A percentile compares a stretch with the other conserved stretches of the same genome.
phyloP scores from a whole-genome alignment of 2,888 invertebrate species.

The Mesorhabditis sp. region DNA sequence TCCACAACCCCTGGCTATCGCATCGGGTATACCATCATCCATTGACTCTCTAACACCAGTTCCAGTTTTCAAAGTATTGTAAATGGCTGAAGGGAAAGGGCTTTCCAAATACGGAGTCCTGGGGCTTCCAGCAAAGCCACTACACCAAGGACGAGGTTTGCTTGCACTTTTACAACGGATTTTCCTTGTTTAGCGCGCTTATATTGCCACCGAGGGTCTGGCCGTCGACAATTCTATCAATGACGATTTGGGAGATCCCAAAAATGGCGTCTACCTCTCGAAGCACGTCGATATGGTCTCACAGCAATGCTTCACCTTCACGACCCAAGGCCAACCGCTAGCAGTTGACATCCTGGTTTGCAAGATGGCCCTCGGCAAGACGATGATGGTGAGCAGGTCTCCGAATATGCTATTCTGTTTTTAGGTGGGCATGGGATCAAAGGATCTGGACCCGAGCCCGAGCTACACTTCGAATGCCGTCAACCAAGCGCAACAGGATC shows the following conservation, averaged over 20 bases:
- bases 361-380: too few species aligned
- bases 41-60: too few species aligned
- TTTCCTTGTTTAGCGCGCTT: not conserved
- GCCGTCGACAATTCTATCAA: not conserved
- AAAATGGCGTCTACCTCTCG: conserved; percentile 4
- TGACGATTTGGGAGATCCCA: not conserved
- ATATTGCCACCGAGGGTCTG: not conserved
- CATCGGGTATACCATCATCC: not conserved
- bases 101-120: too few species aligned
- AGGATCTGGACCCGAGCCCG: not conserved
- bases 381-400: too few species aligned
- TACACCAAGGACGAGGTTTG: too few species aligned
- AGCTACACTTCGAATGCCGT: not conserved
- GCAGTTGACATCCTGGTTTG: too few species aligned
- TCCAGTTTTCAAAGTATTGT: too few species aligned
- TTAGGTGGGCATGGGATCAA: not conserved
- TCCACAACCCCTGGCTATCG: not conserved
- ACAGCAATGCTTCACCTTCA: not conserved
- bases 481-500: not conserved
- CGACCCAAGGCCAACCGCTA: too few species aligned
- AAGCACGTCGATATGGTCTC: not conserved
- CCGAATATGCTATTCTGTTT: not conserved
- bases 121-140: too few species aligned
- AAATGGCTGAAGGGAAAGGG: too few species aligned
- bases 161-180: not conserved